phyloP scores from a whole-genome alignment of 2,113 vertebrate genomes.

The Uria aalge region DNA sequence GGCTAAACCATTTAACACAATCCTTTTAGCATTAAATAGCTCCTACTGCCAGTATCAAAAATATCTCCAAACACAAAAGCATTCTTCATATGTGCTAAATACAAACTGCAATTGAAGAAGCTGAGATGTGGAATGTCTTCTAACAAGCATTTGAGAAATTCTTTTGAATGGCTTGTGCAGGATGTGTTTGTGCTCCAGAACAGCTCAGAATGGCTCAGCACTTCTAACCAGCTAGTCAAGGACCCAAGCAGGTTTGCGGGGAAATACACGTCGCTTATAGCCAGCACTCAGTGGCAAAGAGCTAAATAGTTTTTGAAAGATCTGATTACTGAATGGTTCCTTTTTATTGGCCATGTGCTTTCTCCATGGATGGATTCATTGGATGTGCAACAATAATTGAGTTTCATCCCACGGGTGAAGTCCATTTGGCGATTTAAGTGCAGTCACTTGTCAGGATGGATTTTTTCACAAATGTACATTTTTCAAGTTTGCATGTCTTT shows the following conservation, averaged over 20 bases:
- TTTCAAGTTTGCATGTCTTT: constrained; percentile 69
- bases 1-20: constrained; percentile 36
- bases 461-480: constrained; percentile 74
- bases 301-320: constrained; percentile 90
- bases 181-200: constrained; percentile 18
- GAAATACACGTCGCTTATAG: constrained; percentile 80
- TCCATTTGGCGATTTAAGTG: constrained; percentile 87
- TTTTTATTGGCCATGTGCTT: constrained; percentile 74
- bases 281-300: constrained; percentile 79
- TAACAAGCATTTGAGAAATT: background rate
- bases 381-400: constrained; percentile 82
- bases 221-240: constrained; percentile 26
- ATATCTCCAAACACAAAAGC: background rate
- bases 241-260: constrained; percentile 43
- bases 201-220: constrained; percentile 56
- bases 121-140: background rate
- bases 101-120: background rate
- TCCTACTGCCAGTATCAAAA: background rate
- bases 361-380: constrained; percentile 81
- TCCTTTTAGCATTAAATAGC: constrained; percentile 6
- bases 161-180: background rate
- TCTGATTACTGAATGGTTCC: constrained; percentile 82
- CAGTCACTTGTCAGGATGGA: constrained; percentile 81
- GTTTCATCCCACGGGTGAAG: constrained; percentile 82
- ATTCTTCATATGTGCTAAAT: background rate